These are phyloP conservation scores for Arenaria interpres DNA, from an alignment of 2,113 vertebrate species.

Conservation along the genomic window DNA sequence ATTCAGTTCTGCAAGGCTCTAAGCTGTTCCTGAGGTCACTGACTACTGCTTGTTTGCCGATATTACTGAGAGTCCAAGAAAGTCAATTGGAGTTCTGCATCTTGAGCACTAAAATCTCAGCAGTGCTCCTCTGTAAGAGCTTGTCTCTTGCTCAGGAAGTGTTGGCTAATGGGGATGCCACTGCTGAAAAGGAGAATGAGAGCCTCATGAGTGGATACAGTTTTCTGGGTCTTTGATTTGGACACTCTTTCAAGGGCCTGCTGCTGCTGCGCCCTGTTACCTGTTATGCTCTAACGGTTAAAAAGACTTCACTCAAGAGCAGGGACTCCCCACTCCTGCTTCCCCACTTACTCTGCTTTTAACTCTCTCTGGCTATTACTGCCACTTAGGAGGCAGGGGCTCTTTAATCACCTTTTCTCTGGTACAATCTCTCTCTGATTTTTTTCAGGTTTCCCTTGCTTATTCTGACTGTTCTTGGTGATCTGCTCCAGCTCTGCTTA, in stretches of 20 bases:
- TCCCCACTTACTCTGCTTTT: background rate
- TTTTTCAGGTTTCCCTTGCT: background rate
- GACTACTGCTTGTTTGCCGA: background rate
- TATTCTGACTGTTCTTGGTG: background rate
- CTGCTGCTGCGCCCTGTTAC: background rate
- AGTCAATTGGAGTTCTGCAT: background rate
- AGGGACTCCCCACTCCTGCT: background rate
- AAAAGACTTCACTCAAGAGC: background rate
- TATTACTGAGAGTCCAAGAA: background rate
- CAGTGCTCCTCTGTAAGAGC: background rate
- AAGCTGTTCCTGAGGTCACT: background rate
- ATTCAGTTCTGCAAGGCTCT: background rate
- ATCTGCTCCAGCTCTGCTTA: background rate
- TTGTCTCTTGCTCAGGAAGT: background rate
- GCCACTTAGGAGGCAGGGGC: background rate
- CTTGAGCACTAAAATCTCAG: background rate
- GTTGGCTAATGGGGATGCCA: background rate
- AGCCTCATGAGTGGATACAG: background rate
- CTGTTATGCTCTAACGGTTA: rapidly evolving
- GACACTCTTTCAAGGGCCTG: background rate
- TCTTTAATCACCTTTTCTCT: background rate
- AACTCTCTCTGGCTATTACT: background rate
- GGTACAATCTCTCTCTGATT: background rate
- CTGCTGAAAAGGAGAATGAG: background rate
- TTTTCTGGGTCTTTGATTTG: background rate